Base-by-base conservation (phyloP, 2,113 vertebrate species). In the Mastomys coucha region DNA sequence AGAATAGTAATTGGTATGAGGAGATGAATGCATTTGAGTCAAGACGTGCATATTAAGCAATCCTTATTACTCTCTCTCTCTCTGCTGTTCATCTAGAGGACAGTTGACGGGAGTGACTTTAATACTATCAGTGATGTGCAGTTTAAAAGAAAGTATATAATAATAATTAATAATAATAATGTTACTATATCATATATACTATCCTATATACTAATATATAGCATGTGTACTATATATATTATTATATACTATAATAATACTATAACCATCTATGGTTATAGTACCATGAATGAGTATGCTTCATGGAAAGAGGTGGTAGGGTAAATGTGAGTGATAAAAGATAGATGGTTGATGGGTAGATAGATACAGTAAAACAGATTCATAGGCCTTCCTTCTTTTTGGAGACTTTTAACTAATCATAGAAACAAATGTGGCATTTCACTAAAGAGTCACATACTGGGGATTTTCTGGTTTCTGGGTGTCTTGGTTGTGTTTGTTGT, bases 1-100 rank as follows among this genome's bases (percentile, higher is more conserved):
- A 75, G 56, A 76, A 96, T 78, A 97, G 91, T 94, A 93, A 94
- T 94, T 91, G 73, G 16, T 75, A 42, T 88, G 87, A 94, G 49
- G 26, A 91, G 56, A 94, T 92, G 73, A 92, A 86, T 60, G 36
- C 85, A 39, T 33, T 45, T 93, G 5, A 92, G 49, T 94, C 3
- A 80, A 88, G 58, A 75, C 7, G n/a, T 75, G 65, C 31, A 82
- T 89, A 88, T 73, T 88, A 84, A 93, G 77, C n/a, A 91, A 42
- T 92, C 88, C 65, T 88, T 36, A 31, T 88, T 89, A 70, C 77
- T 69, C 31, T 69, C 88, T 45, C 77, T 69, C 31, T 69, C 88
- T 45, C 13, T 49, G 3, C 91, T 49, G 22, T 63, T 49, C 88
- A 10, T 82, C 20, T 84, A 39, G 10, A 89, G 49, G 95, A 67